Percentiles rank a stretch among this genome's conserved stretches.
Conservation (phyloP, 2,797 vertebrate species). For the Tenualosa ilisha region DNA sequence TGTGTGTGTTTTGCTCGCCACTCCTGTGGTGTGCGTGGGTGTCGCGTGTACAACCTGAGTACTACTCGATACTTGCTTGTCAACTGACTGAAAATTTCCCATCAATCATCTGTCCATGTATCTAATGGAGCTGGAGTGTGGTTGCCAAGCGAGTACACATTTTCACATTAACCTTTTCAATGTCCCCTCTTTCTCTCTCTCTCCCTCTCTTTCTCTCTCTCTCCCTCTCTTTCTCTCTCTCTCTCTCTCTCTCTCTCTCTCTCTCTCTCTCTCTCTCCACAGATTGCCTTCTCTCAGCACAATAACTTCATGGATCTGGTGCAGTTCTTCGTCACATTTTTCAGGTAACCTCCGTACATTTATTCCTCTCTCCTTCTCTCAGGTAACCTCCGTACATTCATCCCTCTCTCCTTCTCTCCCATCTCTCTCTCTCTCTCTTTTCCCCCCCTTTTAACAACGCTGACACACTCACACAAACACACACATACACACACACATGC, state of each 20-base stretch:
- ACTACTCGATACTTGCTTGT: slow-evolving; percentile 11
- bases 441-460: no score
- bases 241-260: background rate
- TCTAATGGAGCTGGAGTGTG: background rate
- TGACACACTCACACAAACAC: background rate
- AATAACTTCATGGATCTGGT: slow-evolving; percentile 99
- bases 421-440: background rate
- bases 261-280: slow-evolving; percentile 39
- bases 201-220: slow-evolving; percentile 7
- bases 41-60: background rate
- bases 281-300: slow-evolving; percentile 99
- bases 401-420: slow-evolving; percentile 15
- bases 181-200: background rate
- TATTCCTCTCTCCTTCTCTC: slow-evolving; percentile 9
- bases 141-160: background rate
- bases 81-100: background rate
- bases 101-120: background rate
- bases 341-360: slow-evolving; percentile 83
- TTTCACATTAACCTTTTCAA: slow-evolving; percentile 9
- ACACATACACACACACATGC: background rate
- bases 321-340: slow-evolving; percentile 99
- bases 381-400: slow-evolving; percentile 78
- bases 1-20: background rate
- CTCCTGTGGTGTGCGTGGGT: background rate
- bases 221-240: slow-evolving; percentile 16